These are phyloP conservation scores for Sturnus vulgaris DNA, from an alignment of 2,113 vertebrate genomes.

Conservation along the genomic window DNA sequence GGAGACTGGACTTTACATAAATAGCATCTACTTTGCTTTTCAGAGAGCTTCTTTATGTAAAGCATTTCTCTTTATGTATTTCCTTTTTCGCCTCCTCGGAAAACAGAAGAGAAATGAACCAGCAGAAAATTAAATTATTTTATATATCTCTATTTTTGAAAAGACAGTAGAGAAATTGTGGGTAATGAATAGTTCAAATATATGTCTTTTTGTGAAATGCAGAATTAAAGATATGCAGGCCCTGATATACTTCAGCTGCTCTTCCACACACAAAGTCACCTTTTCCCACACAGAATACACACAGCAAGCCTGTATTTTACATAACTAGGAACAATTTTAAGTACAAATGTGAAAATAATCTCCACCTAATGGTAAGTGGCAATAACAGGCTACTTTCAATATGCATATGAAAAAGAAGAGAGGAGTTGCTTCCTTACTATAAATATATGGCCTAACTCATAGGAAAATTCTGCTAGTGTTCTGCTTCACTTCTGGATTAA, in stretches of 20 bases:
- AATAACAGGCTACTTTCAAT: conserved; percentile 31
- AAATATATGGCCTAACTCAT: background rate
- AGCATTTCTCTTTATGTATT: background rate
- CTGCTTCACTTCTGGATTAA: conserved; percentile 49
- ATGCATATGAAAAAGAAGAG: background rate
- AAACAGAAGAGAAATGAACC: background rate
- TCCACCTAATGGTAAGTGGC: conserved; percentile 12
- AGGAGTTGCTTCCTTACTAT: background rate
- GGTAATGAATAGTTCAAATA: background rate
- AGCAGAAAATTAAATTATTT: background rate
- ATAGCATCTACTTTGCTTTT: background rate
- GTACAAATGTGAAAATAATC: conserved; percentile 49
- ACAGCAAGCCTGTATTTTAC: background rate
- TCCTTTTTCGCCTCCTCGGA: background rate
- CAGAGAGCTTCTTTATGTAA: background rate
- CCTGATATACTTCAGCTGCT: conserved; percentile 6
- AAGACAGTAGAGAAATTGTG: background rate
- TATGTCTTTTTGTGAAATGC: background rate
- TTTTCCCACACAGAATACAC: background rate
- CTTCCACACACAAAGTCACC: background rate
- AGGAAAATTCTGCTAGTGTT: conserved; percentile 40
- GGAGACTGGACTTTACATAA: background rate
- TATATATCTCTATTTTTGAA: background rate
- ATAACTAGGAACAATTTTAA: conserved; percentile 36
- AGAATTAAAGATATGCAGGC: background rate